Percentiles rank a stretch among this genome's conserved stretches.
Evolutionary conservation across 2,113 vertebrate genomes (phyloP).

Genomic region (Spea multiplicata): DNA sequence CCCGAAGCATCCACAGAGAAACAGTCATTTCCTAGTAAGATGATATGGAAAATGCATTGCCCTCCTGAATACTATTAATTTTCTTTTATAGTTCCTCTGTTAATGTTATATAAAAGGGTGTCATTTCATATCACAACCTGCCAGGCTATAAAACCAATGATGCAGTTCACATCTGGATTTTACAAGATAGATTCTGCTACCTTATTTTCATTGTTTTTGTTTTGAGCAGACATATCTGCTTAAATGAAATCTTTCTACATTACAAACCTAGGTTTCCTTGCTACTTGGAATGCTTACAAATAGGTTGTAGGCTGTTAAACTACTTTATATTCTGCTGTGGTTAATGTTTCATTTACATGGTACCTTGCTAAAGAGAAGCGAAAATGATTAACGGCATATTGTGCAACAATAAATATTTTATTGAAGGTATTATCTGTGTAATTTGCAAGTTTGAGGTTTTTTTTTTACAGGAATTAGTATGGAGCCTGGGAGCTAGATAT

Average conservation of each 20-base stretch:
- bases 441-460: conserved; percentile 60
- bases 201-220: background rate
- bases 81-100: background rate
- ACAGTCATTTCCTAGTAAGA: too few species aligned
- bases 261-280: conserved; percentile 50
- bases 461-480: conserved; percentile 54
- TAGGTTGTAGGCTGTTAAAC: conserved; percentile 51
- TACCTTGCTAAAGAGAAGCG: conserved; percentile 60
- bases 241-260: conserved; percentile 58
- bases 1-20: too few species aligned
- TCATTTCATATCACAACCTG: background rate
- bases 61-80: background rate
- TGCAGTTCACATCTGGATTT: conserved; percentile 6
- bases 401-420: conserved; percentile 66
- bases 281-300: conserved; percentile 60
- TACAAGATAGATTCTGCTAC: conserved; percentile 3
- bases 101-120: conserved; percentile 4
- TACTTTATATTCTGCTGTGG: conserved; percentile 59
- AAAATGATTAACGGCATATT: conserved; percentile 60
- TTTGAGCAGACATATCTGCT: conserved; percentile 49
- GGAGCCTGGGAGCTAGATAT: conserved; percentile 51
- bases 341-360: conserved; percentile 68
- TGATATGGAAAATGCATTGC: too few species aligned
- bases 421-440: conserved; percentile 58
- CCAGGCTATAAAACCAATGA: background rate